Conservation (phyloP, 2,797 vertebrate genomes). For the Danio albolineatus region DNA sequence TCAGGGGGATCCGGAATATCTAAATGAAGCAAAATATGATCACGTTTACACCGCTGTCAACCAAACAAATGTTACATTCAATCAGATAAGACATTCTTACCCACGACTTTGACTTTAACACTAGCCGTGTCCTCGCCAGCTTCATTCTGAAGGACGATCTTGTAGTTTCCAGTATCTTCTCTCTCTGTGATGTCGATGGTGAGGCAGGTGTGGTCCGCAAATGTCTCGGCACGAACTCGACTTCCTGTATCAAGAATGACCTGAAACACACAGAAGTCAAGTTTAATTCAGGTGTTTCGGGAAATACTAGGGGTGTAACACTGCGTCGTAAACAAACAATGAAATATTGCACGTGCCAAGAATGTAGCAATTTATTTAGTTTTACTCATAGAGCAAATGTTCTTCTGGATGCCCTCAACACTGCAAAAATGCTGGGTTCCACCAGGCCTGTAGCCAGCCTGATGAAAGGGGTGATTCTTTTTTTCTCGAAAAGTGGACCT, state of each 20-base stretch:
- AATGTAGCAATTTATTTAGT: too few relatives aligned
- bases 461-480: too few relatives aligned
- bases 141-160: conserved; percentile 95
- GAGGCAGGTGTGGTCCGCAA: conserved; percentile 90
- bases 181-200: conserved; percentile 93
- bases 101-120: conserved; percentile 95
- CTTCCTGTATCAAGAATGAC: conserved; percentile 90
- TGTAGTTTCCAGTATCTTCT: conserved; percentile 92
- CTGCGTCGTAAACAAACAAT: too few relatives aligned
- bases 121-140: conserved; percentile 91
- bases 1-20: conserved; percentile 95
- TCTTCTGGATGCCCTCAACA: too few relatives aligned
- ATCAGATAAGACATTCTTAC: conserved; percentile 79
- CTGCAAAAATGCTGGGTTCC: too few relatives aligned
- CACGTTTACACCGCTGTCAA: neutral
- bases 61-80: neutral
- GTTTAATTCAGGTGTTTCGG: neutral
- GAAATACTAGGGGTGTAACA: too few relatives aligned
- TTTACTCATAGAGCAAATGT: too few relatives aligned
- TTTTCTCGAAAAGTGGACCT: too few relatives aligned
- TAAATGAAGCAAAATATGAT: conserved; percentile 62
- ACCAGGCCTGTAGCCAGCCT: too few relatives aligned
- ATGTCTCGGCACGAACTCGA: conserved; percentile 88
- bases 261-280: conserved; percentile 64
- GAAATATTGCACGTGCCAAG: too few relatives aligned